Conservation (phyloP, 1,140 invertebrate species). For the Neodiprion fabricii region DNA sequence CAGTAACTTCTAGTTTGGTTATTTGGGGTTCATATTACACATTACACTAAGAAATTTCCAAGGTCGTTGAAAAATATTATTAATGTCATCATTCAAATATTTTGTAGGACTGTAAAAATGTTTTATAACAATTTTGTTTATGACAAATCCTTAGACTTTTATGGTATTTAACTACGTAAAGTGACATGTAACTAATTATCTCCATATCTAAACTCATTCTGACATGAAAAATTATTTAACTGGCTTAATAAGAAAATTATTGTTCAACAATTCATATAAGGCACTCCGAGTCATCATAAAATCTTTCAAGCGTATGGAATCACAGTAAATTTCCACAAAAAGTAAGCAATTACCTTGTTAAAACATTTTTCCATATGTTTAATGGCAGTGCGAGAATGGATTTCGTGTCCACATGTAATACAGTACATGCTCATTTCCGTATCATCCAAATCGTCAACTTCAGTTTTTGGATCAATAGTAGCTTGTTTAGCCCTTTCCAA, state of each 20-base stretch:
- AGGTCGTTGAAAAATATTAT: background rate
- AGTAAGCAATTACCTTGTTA: constrained; percentile 72
- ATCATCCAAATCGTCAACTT: constrained; percentile 75
- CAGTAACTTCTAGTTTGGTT: too few species aligned
- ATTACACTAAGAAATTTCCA: too few species aligned
- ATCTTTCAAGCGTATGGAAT: background rate
- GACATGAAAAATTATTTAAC: background rate
- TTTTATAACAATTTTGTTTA: too few species aligned
- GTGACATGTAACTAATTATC: too few species aligned
- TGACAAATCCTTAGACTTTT: too few species aligned
- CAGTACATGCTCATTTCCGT: constrained; percentile 92
- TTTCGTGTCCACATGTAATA: constrained; percentile 95
- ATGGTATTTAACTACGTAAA: too few species aligned
- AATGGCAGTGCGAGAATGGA: constrained; percentile 85
- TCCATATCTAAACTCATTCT: constrained; percentile 20
- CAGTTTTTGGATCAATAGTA: constrained; percentile 68
- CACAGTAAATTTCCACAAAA: background rate
- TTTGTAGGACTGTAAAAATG: too few species aligned
- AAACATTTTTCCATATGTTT: constrained; percentile 97
- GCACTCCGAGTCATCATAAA: background rate
- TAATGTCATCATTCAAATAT: background rate
- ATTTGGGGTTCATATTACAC: too few species aligned
- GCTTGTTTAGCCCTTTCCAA: constrained; percentile 78
- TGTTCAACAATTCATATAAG: too few species aligned
- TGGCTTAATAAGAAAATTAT: too few species aligned